Conservation (phyloP, 2,797 vertebrate genomes). For the Paramormyrops hopkinsi region DNA sequence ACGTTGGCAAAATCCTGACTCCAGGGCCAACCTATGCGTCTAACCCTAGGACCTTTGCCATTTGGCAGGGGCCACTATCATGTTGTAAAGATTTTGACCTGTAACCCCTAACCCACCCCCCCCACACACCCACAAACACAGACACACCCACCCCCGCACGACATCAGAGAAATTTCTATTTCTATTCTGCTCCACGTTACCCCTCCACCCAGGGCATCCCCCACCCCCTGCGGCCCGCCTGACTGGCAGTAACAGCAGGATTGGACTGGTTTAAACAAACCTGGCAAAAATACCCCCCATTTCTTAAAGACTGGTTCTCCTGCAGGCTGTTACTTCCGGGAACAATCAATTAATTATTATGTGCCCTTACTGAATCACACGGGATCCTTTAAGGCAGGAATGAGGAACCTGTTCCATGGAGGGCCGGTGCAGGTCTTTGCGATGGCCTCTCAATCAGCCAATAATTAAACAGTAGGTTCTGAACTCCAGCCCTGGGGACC, state of each 20-base stretch:
- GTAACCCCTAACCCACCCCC: neutral
- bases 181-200: neutral
- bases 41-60: neutral
- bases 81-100: neutral
- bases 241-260: neutral
- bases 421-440: neutral
- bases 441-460: neutral
- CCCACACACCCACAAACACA: neutral
- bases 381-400: neutral
- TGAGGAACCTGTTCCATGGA: neutral
- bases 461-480: neutral
- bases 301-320: neutral
- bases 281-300: neutral
- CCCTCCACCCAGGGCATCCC: neutral
- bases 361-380: neutral
- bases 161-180: slow-evolving; percentile 1
- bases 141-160: neutral
- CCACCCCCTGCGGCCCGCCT: neutral
- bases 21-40: neutral
- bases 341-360: neutral
- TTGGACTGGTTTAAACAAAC: neutral
- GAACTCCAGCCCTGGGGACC: neutral
- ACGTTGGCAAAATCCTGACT: neutral
- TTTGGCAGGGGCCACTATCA: neutral
- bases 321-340: neutral